These are phyloP conservation scores for Tenodera sinensis DNA, from an alignment of 2,888 invertebrate species.

Conservation along the genomic window DNA sequence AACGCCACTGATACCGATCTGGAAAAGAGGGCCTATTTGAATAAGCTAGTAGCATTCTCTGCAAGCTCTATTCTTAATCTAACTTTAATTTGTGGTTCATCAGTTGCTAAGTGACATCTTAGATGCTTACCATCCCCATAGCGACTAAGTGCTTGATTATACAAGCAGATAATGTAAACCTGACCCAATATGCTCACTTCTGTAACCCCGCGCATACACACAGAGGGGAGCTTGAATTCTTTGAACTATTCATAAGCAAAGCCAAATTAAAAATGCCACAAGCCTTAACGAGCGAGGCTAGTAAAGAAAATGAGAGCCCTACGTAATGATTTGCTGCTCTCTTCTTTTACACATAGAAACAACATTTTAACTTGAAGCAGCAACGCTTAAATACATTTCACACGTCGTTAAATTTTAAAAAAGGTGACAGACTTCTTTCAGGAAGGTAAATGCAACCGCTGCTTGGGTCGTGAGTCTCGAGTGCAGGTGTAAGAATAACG, in stretches of 20 bases:
- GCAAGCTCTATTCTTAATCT: too few species aligned
- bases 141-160: too few species aligned
- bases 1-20: too few species aligned
- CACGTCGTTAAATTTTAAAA: not conserved
- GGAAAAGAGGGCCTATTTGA: too few species aligned
- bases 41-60: too few species aligned
- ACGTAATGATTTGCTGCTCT: not conserved
- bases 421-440: not conserved
- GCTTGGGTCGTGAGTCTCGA: not conserved
- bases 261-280: not conserved
- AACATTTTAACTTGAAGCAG: not conserved
- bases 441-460: not conserved
- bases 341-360: not conserved
- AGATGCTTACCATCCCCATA: too few species aligned
- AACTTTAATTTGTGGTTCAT: too few species aligned
- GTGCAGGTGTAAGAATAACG: not conserved
- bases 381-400: not conserved
- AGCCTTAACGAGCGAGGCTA: not conserved
- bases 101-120: too few species aligned
- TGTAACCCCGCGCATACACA: not conserved
- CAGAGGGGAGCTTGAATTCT: not conserved
- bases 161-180: not conserved
- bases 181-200: not conserved
- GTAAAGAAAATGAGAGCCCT: not conserved
- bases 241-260: not conserved